Evolutionary conservation across 2,113 vertebrate genomes (phyloP).

Genomic region (Bubo blakistoni): DNA sequence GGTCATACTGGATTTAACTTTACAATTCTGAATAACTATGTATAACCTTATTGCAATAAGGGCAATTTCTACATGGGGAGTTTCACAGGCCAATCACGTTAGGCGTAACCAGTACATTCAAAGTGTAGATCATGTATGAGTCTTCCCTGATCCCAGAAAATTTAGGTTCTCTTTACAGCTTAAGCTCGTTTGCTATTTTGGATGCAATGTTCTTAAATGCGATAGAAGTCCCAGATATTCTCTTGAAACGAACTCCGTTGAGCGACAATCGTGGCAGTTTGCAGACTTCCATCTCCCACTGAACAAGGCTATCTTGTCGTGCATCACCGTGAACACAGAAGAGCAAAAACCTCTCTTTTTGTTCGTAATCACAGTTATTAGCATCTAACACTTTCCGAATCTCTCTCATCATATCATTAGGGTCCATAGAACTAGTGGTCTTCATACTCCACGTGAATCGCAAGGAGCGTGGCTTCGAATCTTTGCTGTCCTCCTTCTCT

Average conservation of each 20-base stretch:
- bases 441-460: slow-evolving; percentile 99
- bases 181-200: slow-evolving; percentile 98
- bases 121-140: slow-evolving; percentile 74
- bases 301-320: slow-evolving; percentile 92
- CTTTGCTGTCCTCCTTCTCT: slow-evolving; percentile 88
- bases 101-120: slow-evolving; percentile 82
- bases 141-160: slow-evolving; percentile 79
- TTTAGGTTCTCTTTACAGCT: slow-evolving; percentile 82
- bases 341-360: slow-evolving; percentile 96
- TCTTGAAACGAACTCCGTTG: slow-evolving; percentile 96
- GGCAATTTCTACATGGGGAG: slow-evolving; percentile 78
- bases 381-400: slow-evolving; percentile 95
- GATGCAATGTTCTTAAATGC: slow-evolving; percentile 99
- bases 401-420: slow-evolving; percentile 96
- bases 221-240: slow-evolving; percentile 96
- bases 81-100: slow-evolving; percentile 73
- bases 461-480: slow-evolving; percentile 93
- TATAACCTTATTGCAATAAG: slow-evolving; percentile 92
- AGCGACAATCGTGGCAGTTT: slow-evolving; percentile 93
- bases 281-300: slow-evolving; percentile 98
- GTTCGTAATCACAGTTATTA: slow-evolving; percentile 97
- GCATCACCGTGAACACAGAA: slow-evolving; percentile 97
- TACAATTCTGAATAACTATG: slow-evolving; percentile 83
- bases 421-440: slow-evolving; percentile 98
- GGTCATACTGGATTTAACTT: slow-evolving; percentile 79